Base-by-base conservation (phyloP, 2,113 vertebrate genomes). In the Coptodon bakossiorum region DNA sequence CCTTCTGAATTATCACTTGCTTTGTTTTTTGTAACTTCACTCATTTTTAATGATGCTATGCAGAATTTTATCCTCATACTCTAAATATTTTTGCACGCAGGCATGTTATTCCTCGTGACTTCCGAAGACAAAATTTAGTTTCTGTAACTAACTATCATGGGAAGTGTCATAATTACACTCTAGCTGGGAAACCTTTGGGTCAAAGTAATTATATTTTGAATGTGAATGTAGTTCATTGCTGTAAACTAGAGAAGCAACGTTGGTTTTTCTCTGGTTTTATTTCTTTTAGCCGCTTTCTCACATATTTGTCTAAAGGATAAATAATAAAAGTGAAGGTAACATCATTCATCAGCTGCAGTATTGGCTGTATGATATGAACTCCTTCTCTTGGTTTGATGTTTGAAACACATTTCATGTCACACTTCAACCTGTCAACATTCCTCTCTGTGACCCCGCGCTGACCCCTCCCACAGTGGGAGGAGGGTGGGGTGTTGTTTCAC, bases 371-470 rank as follows among this genome's bases (percentile, higher is more conserved):
- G 22, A 43, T 78, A 78, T 50, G 43, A 78, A 34, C 27, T 13
- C 45, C 45, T 12, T 78, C 27, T 50, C 73, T 52, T 31, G 48
- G 45, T 52, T 78, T 52, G 45, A 24, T 27, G 81, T 57, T 79
- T 87, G 34, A 76, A 71, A 86, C 27, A 14, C 29, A 36, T 85
- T 90, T 90, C 88, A 85, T 3, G 3, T 9, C 27, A 82, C 92
- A 91, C 88, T 76, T 85, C 22, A 4, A 34, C 85, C 87, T 85
- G 87, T 88, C 88, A 54, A 24, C 54, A 81, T 85, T 80, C 82
- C 80, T 88, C 3, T 16, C 5, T n/a, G 8, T 84, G 84, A 90
- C 88, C 86, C 24, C 9, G 1, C 11, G 45, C 13, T 82, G 83
- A 89, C 76, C 61, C 48, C 48, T 48, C 56, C 57, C 73, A 6